Evolutionary conservation across 2,797 vertebrate genomes (phyloP), one percentile per base, ranked within the genome.

Genomic region (Hyperoplus lanceolatus): DNA sequence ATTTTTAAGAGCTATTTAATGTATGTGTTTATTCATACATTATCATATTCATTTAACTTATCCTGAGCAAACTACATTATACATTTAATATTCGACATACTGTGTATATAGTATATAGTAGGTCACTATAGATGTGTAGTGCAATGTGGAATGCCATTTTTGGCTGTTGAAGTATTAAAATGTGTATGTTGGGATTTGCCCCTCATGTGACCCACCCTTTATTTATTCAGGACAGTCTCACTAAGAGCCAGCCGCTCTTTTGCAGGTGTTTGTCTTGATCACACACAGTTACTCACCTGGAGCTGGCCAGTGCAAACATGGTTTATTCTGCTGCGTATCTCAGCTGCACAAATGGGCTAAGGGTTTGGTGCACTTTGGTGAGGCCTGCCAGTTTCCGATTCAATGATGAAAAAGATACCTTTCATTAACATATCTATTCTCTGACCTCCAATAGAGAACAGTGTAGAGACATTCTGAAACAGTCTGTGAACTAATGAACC

Each of bases 211-310:
- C 63, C 10, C 15, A 45, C 43, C 3, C 11, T 1, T 21, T 49
- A 21, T 60, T 65, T 48, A 46, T n/a, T 72, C 2, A 42, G 12
- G 8, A 12, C 29, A n/a, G 15, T 50, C n/a, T 61, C 38, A 39
- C 21, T 29, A 11, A 16, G 12, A 57, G 53, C 39, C 49, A 56
- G 16, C 46, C 16, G 10, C 54, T 54, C n/a, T 54, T 66, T 48
- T 21, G 12, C 49, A 60, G 38, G 39, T 41, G n/a, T 29, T 29
- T 29, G 46, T 53, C 21, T 43, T 56, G 46, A 48, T 73, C 63
- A 63, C 68, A 51, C 36, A 77, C 4, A 62, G 7, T 54, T 62
- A 62, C 36, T 55, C 43, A 70, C 14, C 15, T 56, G n/a, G 55
- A 57, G 18, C 10, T 55, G 59, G 12, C 29, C 21, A 45, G 4